Base-by-base conservation (phyloP, 2,113 vertebrate genomes). In the Cariama cristata region DNA sequence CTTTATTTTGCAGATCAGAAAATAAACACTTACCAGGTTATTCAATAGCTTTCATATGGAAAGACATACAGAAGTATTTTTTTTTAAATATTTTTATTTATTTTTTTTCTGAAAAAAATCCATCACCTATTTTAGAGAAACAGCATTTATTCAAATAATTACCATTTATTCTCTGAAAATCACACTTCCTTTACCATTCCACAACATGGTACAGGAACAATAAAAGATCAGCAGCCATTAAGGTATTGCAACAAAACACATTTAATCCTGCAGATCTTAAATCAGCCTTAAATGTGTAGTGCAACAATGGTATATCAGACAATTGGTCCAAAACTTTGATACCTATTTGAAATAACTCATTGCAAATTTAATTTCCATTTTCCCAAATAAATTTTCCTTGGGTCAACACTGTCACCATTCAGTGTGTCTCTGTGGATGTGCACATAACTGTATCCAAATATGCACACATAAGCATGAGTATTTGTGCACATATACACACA, bases 211-310 rank as follows among this genome's bases (percentile, higher is more conserved):
- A 87, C 28, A 93, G 32, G 69, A 73, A 80, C 32, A 82, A 79
- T 26, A 89, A 72, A 42, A 90, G 20, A 91, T 47, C 40, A 91
- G 59, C 58, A 97, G 72, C 42, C 55, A 56, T 75, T 86, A 59
- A 45, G 27, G 53, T 26, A 86, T 24, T 87, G 66, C 50, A 87
- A 76, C 35, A 94, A 67, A 79, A 58, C 47, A 86, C 58, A 96
- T 92, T 90, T 94, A 75, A 75, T 90, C 75, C 58, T 91, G 75
- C 56, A 91, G 45, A 67, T 88, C 69, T 84, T 76, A 58, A 33
- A 66, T 86, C 72, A 88, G 35, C 50, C 90, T 76, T 75, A 74
- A 97, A 91, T 9, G 24, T 32, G 84, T 81, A 95, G 72, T 91
- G 77, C 42, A 86, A 94, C 32, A 88, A 75, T 52, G 30, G 59